Evolutionary conservation across 2,113 vertebrate species (phyloP).

Genomic region (Tautogolabrus adspersus): DNA sequence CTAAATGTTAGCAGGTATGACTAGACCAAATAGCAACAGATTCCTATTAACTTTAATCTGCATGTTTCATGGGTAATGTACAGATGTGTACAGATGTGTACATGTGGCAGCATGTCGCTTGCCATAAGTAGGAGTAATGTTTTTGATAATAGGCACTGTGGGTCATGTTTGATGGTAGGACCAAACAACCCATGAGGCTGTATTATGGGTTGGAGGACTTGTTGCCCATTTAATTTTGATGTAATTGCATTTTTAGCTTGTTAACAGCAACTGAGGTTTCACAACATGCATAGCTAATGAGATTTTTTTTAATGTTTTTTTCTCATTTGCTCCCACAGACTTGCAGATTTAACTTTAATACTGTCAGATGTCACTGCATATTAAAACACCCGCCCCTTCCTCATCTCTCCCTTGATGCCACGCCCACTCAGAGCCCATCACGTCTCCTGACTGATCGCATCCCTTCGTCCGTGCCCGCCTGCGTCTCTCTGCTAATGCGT

Average conservation of each 20-base stretch:
- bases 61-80: background rate
- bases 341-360: background rate
- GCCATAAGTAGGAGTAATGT: background rate
- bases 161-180: background rate
- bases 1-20: too few relatives aligned
- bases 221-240: background rate
- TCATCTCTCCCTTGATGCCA: slow-evolving; percentile 23
- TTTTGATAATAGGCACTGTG: background rate
- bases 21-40: background rate
- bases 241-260: background rate
- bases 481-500: slow-evolving; percentile 53
- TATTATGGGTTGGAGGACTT: background rate
- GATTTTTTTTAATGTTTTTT: background rate
- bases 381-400: background rate
- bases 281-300: background rate
- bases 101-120: background rate
- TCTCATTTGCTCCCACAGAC: background rate
- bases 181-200: background rate
- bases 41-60: background rate
- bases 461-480: slow-evolving; percentile 13
- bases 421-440: slow-evolving; percentile 33
- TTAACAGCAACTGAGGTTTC: background rate
- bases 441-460: background rate
- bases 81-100: background rate
- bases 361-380: background rate